Percentiles rank a stretch among this genome's conserved stretches.
phyloP scores from a whole-genome alignment of 2,113 vertebrate species.

The Holacanthus passer region DNA sequence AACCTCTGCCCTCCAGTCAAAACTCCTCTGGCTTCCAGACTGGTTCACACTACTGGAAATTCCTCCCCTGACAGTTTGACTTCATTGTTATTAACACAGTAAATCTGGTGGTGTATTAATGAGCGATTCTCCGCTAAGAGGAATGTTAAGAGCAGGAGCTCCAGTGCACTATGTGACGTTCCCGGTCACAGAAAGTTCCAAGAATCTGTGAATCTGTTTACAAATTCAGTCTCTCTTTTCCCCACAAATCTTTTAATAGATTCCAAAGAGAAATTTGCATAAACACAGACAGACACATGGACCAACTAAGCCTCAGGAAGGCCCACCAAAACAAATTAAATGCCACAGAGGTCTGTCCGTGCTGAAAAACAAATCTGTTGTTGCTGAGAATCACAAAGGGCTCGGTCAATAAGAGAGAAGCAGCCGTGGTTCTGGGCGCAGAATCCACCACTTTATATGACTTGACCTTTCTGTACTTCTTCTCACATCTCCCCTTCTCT shows the following conservation, averaged over 20 bases:
- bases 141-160: conserved; percentile 11
- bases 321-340: conserved; percentile 1
- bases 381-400: conserved; percentile 23
- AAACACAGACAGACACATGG: background rate
- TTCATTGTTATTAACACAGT: conserved; percentile 15
- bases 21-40: background rate
- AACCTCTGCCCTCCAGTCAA: conserved; percentile 1
- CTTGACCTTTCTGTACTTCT: conserved; percentile 7
- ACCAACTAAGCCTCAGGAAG: background rate
- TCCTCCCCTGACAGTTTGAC: conserved; percentile 33
- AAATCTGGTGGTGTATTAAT: background rate
- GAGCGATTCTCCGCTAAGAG: background rate
- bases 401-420: conserved; percentile 1
- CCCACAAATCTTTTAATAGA: background rate
- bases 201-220: conserved; percentile 23
- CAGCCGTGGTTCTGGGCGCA: background rate
- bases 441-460: conserved; percentile 14
- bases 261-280: background rate
- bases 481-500: background rate
- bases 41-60: conserved; percentile 5
- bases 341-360: background rate
- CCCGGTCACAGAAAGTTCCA: background rate
- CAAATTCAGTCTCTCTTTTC: background rate
- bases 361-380: conserved; percentile 15
- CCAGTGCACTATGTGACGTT: background rate